Conservation (phyloP, 2,113 vertebrate species). For the Illadopsis cleaveri region DNA sequence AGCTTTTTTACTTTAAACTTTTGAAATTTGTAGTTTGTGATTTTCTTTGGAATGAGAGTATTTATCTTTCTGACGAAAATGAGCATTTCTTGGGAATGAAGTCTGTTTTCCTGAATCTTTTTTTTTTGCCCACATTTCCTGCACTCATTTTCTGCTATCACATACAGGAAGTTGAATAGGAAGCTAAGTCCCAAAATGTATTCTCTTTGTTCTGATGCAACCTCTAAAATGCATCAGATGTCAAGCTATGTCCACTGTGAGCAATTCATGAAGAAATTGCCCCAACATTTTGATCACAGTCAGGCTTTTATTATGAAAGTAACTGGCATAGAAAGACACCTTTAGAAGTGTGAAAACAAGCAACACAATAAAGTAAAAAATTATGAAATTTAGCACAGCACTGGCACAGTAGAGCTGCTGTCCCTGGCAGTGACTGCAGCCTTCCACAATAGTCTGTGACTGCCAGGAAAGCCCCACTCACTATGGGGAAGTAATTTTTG, state of each 20-base stretch:
- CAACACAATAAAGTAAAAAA: slow-evolving; percentile 30
- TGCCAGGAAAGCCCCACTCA: neutral
- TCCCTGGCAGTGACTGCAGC: neutral
- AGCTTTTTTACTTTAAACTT: neutral
- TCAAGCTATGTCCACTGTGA: slow-evolving; percentile 44
- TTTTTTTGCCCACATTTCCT: neutral
- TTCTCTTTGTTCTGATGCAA: slow-evolving; percentile 6
- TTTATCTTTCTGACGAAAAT: neutral
- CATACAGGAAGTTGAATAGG: neutral
- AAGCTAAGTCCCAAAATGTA: neutral
- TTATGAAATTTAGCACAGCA: slow-evolving; percentile 18
- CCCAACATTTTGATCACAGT: slow-evolving; percentile 42
- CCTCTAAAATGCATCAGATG: slow-evolving; percentile 13
- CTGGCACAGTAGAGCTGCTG: slow-evolving; percentile 1
- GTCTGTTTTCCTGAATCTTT: neutral
- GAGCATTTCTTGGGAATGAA: neutral
- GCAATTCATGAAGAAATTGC: slow-evolving; percentile 39
- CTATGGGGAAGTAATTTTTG: neutral
- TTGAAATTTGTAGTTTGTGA: neutral
- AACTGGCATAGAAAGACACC: slow-evolving; percentile 21
- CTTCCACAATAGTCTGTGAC: neutral
- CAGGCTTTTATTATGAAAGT: slow-evolving; percentile 46
- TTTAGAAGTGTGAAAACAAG: slow-evolving; percentile 51
- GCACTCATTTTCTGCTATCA: neutral
- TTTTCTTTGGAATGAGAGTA: neutral